Percentiles rank a stretch among this genome's conserved stretches.
Evolutionary conservation across 2,888 invertebrate genomes (phyloP).

Genomic region (Lydus trimaculatus): DNA sequence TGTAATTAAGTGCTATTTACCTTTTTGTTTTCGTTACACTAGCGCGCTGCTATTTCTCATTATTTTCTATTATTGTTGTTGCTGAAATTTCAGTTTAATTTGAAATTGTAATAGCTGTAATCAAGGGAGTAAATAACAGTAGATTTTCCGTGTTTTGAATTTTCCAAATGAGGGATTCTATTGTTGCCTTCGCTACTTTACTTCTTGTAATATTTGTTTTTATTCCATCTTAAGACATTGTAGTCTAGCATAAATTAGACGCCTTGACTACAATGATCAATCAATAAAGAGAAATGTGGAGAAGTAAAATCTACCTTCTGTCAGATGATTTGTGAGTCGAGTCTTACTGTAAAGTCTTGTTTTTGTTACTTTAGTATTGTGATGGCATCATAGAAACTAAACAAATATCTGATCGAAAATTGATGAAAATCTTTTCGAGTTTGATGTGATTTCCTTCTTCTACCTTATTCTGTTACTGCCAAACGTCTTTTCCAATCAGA

Average conservation of each 20-base stretch:
- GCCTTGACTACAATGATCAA: no score
- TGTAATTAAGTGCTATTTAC: background rate
- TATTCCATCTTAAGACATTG: background rate
- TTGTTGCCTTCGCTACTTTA: background rate
- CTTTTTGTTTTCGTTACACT: background rate
- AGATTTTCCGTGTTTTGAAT: background rate
- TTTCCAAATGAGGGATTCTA: background rate
- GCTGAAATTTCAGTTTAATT: conserved; percentile 1
- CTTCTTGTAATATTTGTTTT: background rate
- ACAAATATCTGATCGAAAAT: background rate
- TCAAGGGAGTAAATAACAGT: conserved; percentile 9
- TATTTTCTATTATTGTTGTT: background rate
- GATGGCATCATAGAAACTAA: background rate
- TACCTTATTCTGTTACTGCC: background rate
- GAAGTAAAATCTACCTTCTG: no score
- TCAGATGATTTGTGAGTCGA: no score
- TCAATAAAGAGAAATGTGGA: no score
- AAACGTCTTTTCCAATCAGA: background rate
- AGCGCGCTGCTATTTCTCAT: background rate
- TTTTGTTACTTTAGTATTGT: background rate
- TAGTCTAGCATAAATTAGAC: background rate
- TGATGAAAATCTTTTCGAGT: no score
- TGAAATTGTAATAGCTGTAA: conserved; percentile 9
- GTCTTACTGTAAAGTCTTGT: no score
- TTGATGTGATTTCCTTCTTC: no score